Conservation (phyloP, 2,797 vertebrate species). For the Podarcis siculus region DNA sequence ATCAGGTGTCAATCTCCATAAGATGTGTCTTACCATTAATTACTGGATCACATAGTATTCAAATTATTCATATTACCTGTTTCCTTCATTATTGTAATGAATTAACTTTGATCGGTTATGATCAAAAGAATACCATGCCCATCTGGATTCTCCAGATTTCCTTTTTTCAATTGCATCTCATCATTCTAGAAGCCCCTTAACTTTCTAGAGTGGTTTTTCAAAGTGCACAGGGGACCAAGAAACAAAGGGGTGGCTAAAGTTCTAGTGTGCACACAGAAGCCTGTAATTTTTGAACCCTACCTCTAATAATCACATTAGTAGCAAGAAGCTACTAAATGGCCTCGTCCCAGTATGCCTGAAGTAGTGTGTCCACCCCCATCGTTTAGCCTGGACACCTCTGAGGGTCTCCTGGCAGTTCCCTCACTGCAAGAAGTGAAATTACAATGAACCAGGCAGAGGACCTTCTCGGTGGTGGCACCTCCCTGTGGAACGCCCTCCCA, state of each 20-base stretch:
- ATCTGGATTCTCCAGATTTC: background rate
- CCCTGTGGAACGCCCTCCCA: too few species aligned
- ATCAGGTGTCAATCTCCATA: conserved; percentile 60
- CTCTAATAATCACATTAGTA: background rate
- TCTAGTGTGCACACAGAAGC: background rate
- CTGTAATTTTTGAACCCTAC: background rate
- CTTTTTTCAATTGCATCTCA: background rate
- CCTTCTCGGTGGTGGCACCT: too few species aligned
- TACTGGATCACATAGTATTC: conserved; percentile 60
- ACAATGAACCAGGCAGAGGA: too few species aligned
- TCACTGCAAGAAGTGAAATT: too few species aligned
- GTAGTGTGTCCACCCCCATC: too few species aligned
- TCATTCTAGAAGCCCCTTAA: background rate
- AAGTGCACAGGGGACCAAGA: too few species aligned
- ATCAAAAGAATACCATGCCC: background rate
- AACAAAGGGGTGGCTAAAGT: too few species aligned
- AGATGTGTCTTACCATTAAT: conserved; percentile 57
- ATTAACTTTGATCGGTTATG: conserved; percentile 1
- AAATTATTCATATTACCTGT: conserved; percentile 46
- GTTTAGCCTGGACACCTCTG: too few species aligned
- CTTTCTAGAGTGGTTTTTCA: background rate
- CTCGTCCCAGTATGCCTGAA: too few species aligned
- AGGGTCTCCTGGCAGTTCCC: too few species aligned
- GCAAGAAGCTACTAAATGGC: background rate
- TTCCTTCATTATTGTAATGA: conserved; percentile 26